Base-by-base conservation (phyloP, 2,888 invertebrate genomes). In the Stegophylla sp. region DNA sequence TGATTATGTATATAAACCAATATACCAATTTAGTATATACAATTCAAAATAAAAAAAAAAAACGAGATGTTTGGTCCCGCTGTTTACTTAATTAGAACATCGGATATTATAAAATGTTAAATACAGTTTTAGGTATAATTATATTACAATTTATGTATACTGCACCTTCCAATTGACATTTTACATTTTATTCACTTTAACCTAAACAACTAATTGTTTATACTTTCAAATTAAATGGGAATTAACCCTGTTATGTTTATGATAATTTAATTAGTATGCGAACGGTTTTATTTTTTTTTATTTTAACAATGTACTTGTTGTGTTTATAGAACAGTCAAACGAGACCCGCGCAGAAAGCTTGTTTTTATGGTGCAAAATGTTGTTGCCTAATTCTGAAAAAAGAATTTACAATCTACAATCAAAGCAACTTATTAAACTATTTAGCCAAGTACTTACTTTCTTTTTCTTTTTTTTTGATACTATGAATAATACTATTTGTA, bases 361-460 rank as follows among this genome's bases (percentile, higher is more conserved):
- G 43, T 88, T 90, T 64, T 87, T 95, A 63, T 93, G 96, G 94
- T 91, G 95, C 86, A 92, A 92, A 85, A 87, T 96, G 83, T 87
- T 97, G 28, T 87, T 97, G 73, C 97, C 97, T 0, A 92, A 92
- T 67, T 92, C 92, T 41, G 90, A 91, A 17, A 95, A 95, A 86
- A 89, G 94, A 82, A 91, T 96, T 48, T 98, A 97, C 86, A 97
- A 97, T 88, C 88, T 98, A 71, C 95, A 96, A 88, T 95, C 93
- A 86, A 96, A 96, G 86, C 96, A 96, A 85, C 88, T 98, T 76
- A 88, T 96, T 0, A 97, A 97, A 87, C 87, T 96, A 64, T 97
- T 96, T 86, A 92, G 34, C 7, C 34, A 34, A 28, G 13, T 12
- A 43, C 13, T 56, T 12, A 43, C 13, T 56, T 12, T 77, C 26